Percentiles rank a stretch among this genome's conserved stretches.
These are phyloP conservation scores for Spodoptera litura DNA, from an alignment of 1,140 invertebrate genomes.

Conservation along the genomic window DNA sequence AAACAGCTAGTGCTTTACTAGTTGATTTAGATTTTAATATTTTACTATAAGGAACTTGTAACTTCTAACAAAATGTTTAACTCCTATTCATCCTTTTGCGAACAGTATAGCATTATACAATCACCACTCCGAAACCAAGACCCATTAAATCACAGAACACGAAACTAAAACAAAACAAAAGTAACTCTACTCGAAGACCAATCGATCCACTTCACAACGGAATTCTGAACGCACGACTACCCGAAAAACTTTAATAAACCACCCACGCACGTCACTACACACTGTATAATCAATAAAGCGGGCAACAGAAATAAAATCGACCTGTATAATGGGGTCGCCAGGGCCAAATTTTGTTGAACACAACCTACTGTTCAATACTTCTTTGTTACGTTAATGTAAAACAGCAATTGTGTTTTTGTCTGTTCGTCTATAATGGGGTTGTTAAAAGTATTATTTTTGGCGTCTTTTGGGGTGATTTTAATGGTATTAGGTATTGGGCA, in stretches of 20 bases:
- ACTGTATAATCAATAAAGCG: constrained; percentile 42
- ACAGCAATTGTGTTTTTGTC: constrained; percentile 7
- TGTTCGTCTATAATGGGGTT: background rate
- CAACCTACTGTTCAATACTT: constrained; percentile 12
- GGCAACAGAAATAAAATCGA: constrained; percentile 45
- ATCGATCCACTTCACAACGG: background rate
- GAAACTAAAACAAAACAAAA: too few species aligned
- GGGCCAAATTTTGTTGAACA: constrained; percentile 36
- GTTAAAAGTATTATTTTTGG: background rate
- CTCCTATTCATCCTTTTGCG: too few species aligned
- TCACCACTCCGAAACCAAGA: too few species aligned
- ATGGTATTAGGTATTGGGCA: background rate
- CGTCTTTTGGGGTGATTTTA: background rate
- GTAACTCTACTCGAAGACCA: too few species aligned
- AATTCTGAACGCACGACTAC: background rate
- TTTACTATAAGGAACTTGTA: too few species aligned
- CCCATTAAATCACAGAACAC: too few species aligned
- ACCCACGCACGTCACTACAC: background rate
- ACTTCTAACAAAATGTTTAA: too few species aligned
- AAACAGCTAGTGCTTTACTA: too few species aligned
- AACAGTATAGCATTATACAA: too few species aligned
- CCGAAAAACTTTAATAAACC: constrained; percentile 25
- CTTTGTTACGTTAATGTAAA: constrained; percentile 11
- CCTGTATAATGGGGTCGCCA: constrained; percentile 40
- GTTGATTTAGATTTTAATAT: too few species aligned